Conservation (phyloP, 2,888 invertebrate species). For the Octonoba sinensis region DNA sequence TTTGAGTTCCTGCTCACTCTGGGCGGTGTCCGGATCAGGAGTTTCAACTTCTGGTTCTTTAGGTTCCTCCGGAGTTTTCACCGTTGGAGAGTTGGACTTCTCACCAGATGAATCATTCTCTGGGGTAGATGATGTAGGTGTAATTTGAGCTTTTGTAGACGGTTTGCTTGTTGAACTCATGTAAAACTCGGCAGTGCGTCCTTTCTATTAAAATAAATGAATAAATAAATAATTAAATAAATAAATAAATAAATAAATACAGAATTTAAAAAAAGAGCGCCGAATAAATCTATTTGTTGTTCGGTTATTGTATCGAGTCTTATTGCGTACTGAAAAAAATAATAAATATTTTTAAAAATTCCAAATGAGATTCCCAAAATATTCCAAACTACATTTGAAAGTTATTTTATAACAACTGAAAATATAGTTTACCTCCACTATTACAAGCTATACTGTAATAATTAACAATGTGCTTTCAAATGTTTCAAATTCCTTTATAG, state of each 20-base stretch:
- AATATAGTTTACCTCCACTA: too few relatives aligned
- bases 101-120: constrained; percentile 42
- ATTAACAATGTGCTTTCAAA: too few relatives aligned
- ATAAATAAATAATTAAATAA: neutral
- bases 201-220: constrained; percentile 54
- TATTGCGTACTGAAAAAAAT: too few relatives aligned
- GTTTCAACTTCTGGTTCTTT: neutral
- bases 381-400: too few relatives aligned
- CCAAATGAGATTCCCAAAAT: too few relatives aligned
- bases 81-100: constrained; percentile 18
- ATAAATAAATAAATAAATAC: neutral
- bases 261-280: neutral
- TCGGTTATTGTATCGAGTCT: too few relatives aligned
- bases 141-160: neutral
- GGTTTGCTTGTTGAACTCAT: constrained; percentile 32
- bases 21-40: constrained; percentile 1
- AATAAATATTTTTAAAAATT: too few relatives aligned
- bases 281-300: too few relatives aligned
- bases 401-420: too few relatives aligned
- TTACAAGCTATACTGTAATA: too few relatives aligned
- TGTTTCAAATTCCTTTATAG: too few relatives aligned
- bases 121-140: constrained; percentile 29
- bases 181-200: constrained; percentile 66
- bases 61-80: neutral
- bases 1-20: constrained; percentile 16